Base-by-base conservation (phyloP, 2,888 invertebrate species). In the Cantharis lateralis region DNA sequence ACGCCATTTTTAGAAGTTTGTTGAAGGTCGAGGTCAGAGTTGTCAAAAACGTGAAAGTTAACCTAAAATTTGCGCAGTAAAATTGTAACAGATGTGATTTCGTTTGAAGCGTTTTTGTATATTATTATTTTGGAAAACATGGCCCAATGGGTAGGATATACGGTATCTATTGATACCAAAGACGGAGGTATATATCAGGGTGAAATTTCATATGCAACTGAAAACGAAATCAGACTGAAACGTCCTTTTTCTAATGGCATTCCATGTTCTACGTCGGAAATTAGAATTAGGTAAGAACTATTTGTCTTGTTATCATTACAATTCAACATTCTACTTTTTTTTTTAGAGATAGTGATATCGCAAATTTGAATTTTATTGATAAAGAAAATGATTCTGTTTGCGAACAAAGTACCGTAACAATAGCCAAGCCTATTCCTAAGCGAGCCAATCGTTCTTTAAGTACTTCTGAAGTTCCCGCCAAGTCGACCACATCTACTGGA, bases 161-260 rank as follows among this genome's bases (percentile, higher is more conserved):
- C 94, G 81, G 95, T 97, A 80, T 95, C 96, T 15, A 93, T 97
- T 78, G 93, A 94, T 86, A 96, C 96, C 87, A 92, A 92, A 24
- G 93, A 93, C 77, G 87, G 95, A 79, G 96, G 96, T 69, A 93
- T 93, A 78, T 97, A 95, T 86, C 96, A 97, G 88, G 95, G 93
- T 15, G 91, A 91, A 84, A 96, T 97, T 79, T 89, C 92, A 74
- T 91, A 92, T 83, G 93, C 96, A 24, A 94, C 95, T 83, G 92
- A 92, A 71, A 89, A 89, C 66, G 91, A 92, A 70, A 92, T 97
- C 80, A 94, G 95, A 1, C 91, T 97, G 76, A 91, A 91, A 10
- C 93, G 95, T 86, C 94, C 95, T 13, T 96, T 95, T 87, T 92
- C 95, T 80, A 96, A 97, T 89, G 97, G 97, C 15, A 88, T 92